phyloP scores from a whole-genome alignment of 2,113 vertebrate species.

The Python bivittatus region DNA sequence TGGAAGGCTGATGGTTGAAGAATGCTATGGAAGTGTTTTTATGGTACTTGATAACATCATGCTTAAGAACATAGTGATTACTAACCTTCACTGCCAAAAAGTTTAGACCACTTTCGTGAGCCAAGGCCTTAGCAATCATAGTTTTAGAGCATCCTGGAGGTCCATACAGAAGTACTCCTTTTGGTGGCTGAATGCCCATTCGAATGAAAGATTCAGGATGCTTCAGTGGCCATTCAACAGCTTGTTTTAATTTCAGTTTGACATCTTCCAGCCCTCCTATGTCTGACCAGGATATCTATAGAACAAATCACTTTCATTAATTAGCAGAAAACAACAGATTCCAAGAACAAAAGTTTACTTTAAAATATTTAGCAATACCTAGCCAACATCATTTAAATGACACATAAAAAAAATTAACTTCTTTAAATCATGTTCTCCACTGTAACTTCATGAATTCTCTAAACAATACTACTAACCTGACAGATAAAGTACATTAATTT shows the following conservation, averaged over 20 bases:
- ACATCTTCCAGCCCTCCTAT: constrained; percentile 93
- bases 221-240: constrained; percentile 94
- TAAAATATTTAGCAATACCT: no score
- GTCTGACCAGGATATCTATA: constrained; percentile 92
- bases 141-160: constrained; percentile 99
- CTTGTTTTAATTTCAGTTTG: constrained; percentile 93
- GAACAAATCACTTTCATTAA: constrained; percentile 38
- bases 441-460: no score
- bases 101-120: constrained; percentile 93
- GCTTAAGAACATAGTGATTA: not conserved
- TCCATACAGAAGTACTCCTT: constrained; percentile 92
- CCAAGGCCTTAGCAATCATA: constrained; percentile 96
- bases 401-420: no score
- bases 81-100: constrained; percentile 93
- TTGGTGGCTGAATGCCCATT: constrained; percentile 93
- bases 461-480: not conserved
- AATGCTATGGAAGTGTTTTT: no score
- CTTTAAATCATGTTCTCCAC: not conserved
- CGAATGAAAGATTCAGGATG: constrained; percentile 88
- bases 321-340: not conserved
- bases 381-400: no score
- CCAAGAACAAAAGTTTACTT: not conserved
- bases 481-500: not conserved
- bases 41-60: not conserved
- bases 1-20: not conserved